These are phyloP conservation scores for Oostethus manadensis DNA, from an alignment of 2,113 vertebrate genomes.

Conservation along the genomic window DNA sequence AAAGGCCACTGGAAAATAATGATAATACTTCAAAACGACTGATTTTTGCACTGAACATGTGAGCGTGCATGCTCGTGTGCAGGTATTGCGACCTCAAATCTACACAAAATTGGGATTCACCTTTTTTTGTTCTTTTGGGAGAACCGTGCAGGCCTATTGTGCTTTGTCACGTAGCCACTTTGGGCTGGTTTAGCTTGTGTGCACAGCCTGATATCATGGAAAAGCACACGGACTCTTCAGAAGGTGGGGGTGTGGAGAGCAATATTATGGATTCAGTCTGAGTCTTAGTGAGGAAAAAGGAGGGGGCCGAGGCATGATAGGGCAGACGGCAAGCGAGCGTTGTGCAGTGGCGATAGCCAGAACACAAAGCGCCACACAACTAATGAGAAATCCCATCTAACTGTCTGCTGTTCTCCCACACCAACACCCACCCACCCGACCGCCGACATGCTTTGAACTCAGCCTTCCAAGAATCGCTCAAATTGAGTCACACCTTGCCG, in stretches of 20 bases:
- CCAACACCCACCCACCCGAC: constrained; percentile 19
- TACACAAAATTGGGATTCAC: neutral
- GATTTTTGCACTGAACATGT: too few species aligned
- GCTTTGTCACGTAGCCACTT: constrained; percentile 43
- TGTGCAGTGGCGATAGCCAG: constrained; percentile 39
- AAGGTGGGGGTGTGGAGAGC: constrained; percentile 10
- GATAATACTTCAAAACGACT: too few species aligned
- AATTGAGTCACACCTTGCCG: constrained; percentile 41
- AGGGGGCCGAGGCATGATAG: constrained; percentile 40
- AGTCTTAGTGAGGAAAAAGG: constrained; percentile 35
- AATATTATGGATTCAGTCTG: constrained; percentile 61
- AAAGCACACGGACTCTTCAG: constrained; percentile 23
- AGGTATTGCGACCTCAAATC: too few species aligned
- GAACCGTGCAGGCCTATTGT: neutral
- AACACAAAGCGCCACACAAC: constrained; percentile 49
- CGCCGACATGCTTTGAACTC: constrained; percentile 46
- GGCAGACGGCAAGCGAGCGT: constrained; percentile 38
- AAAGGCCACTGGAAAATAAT: too few species aligned
- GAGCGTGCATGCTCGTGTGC: too few species aligned
- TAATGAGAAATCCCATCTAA: constrained; percentile 66
- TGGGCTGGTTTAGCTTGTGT: constrained; percentile 27
- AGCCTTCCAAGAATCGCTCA: constrained; percentile 28
- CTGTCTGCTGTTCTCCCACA: constrained; percentile 40
- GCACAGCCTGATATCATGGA: constrained; percentile 30
- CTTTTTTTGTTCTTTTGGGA: neutral